Base-by-base conservation (phyloP, 2,888 invertebrate genomes). In the Drosophila falleni region DNA sequence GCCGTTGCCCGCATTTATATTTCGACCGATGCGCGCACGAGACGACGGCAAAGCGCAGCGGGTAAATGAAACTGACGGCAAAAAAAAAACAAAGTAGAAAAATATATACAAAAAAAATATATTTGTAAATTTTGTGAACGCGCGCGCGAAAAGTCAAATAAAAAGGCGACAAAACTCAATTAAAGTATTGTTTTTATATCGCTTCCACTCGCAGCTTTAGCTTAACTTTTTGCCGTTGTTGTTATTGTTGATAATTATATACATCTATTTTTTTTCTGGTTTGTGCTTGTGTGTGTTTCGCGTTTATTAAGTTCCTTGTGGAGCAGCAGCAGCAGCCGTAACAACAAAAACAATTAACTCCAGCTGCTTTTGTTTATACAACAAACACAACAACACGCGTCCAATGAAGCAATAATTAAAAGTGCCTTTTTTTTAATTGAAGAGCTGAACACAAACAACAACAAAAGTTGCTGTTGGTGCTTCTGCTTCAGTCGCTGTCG, bases 401-500 rank as follows among this genome's bases (percentile, higher is more conserved):
- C 65, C 72, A 76, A 83, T 81, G 71, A 81, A 84, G 87, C 84
- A 84, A 87, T 84, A 84, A 84, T 84, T 81, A 84, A 84, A 87
- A 84, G 87, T 85, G 85, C 87, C 85, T 80, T 85, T 84, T 75
- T 87, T 75, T 87, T 82, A 85, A 85, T 85, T 87, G 77, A 76
- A 71, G 74, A 78, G 61, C 66, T 62, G 74, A 68, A 67, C 41
- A 60, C 41, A 62, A 78, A 71, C 62, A 74, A 58, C 33, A 65
- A 55, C 46, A 60, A 64, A 19, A 66, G 62, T 54, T 44, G 51
- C 50, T 49, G 62, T 54, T 44, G 51, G 46, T 49, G 55, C 55
- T 42, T 54, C 31, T 54, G 41, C 54, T 16, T 11, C 15, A 16
- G 15, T n/a, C 54, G 33, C 63, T n/a, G 56, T 29, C 53, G 39